A percentile compares a stretch with the other conserved stretches of the same genome.
phyloP scores from a whole-genome alignment of 1,140 invertebrate genomes.

The Cyclargus thomasi region DNA sequence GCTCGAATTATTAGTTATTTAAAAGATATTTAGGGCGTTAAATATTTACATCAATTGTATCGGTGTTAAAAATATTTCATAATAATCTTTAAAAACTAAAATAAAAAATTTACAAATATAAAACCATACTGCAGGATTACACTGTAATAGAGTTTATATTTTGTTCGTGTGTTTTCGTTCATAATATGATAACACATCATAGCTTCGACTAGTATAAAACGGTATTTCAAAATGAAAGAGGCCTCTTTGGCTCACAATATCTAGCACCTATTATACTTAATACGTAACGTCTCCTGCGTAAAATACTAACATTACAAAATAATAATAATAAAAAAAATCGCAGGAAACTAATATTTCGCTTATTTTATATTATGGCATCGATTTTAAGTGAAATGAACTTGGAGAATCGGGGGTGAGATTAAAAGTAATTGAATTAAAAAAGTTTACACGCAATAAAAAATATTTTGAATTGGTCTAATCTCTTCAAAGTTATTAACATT shows the following conservation, averaged over 20 bases:
- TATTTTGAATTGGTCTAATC: too few species aligned
- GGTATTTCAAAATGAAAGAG: conserved; percentile 3
- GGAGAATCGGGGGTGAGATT: too few species aligned
- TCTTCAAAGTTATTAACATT: too few species aligned
- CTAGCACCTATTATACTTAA: conserved; percentile 18
- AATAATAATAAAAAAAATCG: background rate
- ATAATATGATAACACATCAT: background rate
- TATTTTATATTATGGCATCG: background rate
- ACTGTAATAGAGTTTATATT: background rate
- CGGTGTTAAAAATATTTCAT: too few species aligned
- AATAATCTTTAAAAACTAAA: too few species aligned
- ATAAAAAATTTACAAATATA: background rate
- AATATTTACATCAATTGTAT: too few species aligned
- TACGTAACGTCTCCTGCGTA: background rate
- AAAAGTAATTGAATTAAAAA: too few species aligned
- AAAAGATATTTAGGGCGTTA: too few species aligned
- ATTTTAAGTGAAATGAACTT: background rate
- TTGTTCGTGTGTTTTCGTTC: background rate
- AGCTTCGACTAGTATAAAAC: conserved; percentile 3
- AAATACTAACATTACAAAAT: conserved; percentile 10
- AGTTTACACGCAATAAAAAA: too few species aligned
- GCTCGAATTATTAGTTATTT: too few species aligned
- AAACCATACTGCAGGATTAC: too few species aligned
- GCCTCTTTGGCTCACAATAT: conserved; percentile 20
- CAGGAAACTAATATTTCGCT: background rate